Base-by-base conservation (phyloP, 1,140 invertebrate species). In the Parasteatoda tepidariorum region DNA sequence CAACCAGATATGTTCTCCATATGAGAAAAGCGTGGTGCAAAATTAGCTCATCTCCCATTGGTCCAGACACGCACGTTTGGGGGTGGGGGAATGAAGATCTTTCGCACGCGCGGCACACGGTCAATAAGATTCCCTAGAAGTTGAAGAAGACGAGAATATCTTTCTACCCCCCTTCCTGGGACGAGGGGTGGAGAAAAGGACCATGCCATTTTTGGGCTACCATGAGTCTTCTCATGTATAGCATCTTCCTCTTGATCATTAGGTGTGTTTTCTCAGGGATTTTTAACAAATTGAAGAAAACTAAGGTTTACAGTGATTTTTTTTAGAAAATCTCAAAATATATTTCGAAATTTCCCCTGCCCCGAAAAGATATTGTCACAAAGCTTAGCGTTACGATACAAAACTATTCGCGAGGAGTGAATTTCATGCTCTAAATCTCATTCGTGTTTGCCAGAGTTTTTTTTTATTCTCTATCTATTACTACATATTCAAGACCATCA, bases 151-250 rank as follows among this genome's bases (percentile, higher is more conserved):
- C 5, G 31, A 30, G 61, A 26, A 48, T 48, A 48, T 48, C 38
- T 48, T 48, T 48, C 4, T 22, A 13, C 59, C 18, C 11, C 48
- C 74, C 61, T 34, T 13, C 34, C n/a, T 22, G 26, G 9, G 30
- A 24, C 61, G 9, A 66, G 54, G 74, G 74, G 74, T 54, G 66
- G 48, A 38, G 31, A 70, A 30, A 82, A 31, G 31, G 31, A 54
- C 78, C 34, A 62, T 68, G 78, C 78, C 78, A 82, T 82, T 82
- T 82, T 82, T 82, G 78, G 78, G 67, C 67, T 57, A 78, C 66
- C 34, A 24, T 71, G 34, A 82, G 55, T 6, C 78, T 82, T 82
- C 78, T 70, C 78, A 62, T 82, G 66, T 62, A 61, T 30, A 70
- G 54, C 76, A 67, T 24, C 41, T 54, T 79, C 76, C 66, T 79